These are phyloP conservation scores for Eurois occulta DNA, from an alignment of 2,888 invertebrate genomes.

Conservation along the genomic window DNA sequence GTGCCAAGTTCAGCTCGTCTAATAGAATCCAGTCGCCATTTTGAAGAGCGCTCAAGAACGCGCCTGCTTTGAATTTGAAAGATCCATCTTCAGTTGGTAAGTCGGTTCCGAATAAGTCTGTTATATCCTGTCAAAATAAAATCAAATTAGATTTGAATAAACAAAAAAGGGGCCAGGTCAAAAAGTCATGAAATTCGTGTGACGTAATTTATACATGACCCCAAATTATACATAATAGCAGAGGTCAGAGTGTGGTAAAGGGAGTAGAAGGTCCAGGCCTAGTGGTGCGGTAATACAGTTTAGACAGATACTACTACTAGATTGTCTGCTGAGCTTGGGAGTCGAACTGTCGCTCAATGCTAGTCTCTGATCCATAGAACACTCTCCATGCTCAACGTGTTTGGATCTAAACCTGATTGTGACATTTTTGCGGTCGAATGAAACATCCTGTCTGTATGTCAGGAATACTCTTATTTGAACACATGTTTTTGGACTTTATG, in stretches of 20 bases:
- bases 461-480: not conserved
- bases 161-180: too few relatives aligned
- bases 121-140: slow-evolving; percentile 93
- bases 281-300: not conserved
- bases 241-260: not conserved
- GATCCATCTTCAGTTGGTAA: slow-evolving; percentile 98
- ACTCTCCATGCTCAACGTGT: not conserved
- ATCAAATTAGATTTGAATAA: slow-evolving; percentile 2
- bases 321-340: not conserved
- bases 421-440: not conserved
- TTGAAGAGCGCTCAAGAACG: slow-evolving; percentile 97
- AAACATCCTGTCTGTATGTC: not conserved
- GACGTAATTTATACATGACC: too few relatives aligned
- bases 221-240: too few relatives aligned
- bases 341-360: not conserved
- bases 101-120: slow-evolving; percentile 99
- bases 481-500: not conserved
- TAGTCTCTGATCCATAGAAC: not conserved
- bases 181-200: too few relatives aligned
- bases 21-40: slow-evolving; percentile 98
- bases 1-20: slow-evolving; percentile 99
- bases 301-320: not conserved
- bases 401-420: not conserved
- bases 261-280: not conserved
- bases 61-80: slow-evolving; percentile 99